These are phyloP conservation scores for Perognathus longimembris DNA, from an alignment of 2,113 vertebrate species.

Conservation along the genomic window DNA sequence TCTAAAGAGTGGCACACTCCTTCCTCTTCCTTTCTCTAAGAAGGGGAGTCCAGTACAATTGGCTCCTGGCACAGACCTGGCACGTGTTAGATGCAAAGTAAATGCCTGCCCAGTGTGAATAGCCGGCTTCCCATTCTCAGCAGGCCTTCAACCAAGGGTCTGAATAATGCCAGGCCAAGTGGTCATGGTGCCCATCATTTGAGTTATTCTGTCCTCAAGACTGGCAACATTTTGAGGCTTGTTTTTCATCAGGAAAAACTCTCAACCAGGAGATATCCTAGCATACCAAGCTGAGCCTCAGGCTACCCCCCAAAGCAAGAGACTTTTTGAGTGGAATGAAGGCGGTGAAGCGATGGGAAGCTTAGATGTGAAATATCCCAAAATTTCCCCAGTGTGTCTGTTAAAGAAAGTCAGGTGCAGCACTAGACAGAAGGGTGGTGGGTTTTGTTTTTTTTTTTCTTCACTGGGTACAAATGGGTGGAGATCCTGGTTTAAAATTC, in stretches of 20 bases:
- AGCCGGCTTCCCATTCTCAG: not conserved
- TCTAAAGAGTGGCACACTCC: fast-evolving
- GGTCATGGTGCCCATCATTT: not conserved
- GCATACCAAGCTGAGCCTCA: conserved; percentile 52
- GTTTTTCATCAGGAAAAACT: conserved; percentile 58
- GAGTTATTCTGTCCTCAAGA: not conserved
- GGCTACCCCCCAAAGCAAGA: conserved; percentile 68
- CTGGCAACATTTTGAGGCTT: not conserved
- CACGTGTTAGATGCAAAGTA: not conserved
- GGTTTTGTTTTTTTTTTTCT: not conserved
- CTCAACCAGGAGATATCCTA: not conserved
- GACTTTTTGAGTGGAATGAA: conserved; percentile 58
- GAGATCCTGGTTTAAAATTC: conserved; percentile 80
- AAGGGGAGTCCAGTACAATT: not conserved
- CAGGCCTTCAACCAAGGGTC: not conserved
- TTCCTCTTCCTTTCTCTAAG: not conserved
- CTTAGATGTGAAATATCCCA: conserved; percentile 65
- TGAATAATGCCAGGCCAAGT: not conserved
- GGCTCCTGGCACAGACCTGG: not conserved
- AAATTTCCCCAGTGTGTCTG: conserved; percentile 60
- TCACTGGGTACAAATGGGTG: conserved; percentile 71
- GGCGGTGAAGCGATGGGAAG: conserved; percentile 37
- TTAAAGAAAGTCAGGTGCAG: conserved; percentile 73
- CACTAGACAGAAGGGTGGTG: not conserved
- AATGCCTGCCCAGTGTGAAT: not conserved